Evolutionary conservation across 23 tunicate species (phyloP).

Genomic region (Phallusia fumigata): DNA sequence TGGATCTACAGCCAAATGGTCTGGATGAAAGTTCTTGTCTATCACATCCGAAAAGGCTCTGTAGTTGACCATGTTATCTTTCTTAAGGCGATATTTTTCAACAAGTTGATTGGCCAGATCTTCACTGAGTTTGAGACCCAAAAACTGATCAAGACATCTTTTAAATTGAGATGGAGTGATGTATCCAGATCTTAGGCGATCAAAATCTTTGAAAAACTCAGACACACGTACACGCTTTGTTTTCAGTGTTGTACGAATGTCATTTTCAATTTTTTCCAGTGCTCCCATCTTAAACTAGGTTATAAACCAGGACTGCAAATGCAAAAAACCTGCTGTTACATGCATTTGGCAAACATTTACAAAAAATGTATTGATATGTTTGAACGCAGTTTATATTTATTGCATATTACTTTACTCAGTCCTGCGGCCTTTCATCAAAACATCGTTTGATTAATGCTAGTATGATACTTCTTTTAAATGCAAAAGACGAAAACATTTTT

Average conservation of each 20-base stretch:
- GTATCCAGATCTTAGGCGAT: conserved; percentile 85
- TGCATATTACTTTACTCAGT: no score
- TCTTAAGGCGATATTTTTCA: conserved; percentile 51
- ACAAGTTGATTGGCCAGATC: conserved; percentile 38
- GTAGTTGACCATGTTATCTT: conserved; percentile 78
- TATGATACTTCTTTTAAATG: no score
- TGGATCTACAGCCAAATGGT: conserved; percentile 50
- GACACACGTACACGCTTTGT: conserved; percentile 80
- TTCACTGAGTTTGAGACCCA: conserved; percentile 46
- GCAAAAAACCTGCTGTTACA: no score
- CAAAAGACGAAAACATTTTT: no score
- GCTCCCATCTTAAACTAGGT: conserved; percentile 37
- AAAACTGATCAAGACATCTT: conserved; percentile 76
- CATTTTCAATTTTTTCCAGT: conserved; percentile 61
- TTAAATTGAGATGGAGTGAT: conserved; percentile 83
- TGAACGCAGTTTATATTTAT: no score
- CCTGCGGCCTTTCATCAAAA: no score
- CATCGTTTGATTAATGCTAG: no score
- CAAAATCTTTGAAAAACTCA: conserved; percentile 95
- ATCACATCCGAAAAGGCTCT: conserved; percentile 67
- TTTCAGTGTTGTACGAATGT: conserved; percentile 62
- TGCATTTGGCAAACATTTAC: no score
- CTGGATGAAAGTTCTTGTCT: conserved; percentile 74
- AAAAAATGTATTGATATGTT: no score
- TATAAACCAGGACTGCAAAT: no score